Base-by-base conservation (phyloP, 2,113 vertebrate genomes). In the Rhombomys opimus region DNA sequence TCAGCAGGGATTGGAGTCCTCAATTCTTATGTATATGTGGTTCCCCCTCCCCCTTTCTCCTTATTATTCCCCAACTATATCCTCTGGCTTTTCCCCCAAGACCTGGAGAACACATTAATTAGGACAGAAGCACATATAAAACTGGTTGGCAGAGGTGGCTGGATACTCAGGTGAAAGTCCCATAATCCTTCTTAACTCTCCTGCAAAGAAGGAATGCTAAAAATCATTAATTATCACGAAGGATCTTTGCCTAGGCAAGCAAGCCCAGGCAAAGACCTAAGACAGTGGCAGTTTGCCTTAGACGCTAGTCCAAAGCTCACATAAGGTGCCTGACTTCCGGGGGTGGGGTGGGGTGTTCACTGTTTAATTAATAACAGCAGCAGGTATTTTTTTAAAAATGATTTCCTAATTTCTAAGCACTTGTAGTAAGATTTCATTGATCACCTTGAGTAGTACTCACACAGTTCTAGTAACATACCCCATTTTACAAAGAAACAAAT, bases 401-500 rank as follows among this genome's bases (percentile, higher is more conserved):
- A 87, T 87, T 78, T 95, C 78, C 35, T 59, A 92, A 92, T 61
- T 84, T 94, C 27, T n/a, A 94, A 75, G 38, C 27, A 84, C 63
- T 59, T 50, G 3, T 38, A 82, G 2, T 46, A 87, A 95, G 20
- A 85, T 81, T 65, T 17, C 7, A 18, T 52, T 11, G 88, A 94
- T 95, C 41, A 52, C 14, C 7, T 87, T 17, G 65, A 46, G 14
- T 5, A 85, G 82, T 85, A 54, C 23, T 92, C 67, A 87, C 72
- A 41, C 13, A 68, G 59, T 54, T 12, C 30, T 86, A 54, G 14
- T 85, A 59, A 89, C 35, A 23, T 77, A 87, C 13, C 11, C 14
- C 50, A 32, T 92, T 91, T 91, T 65, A 65, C 25, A 96, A 75
- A 41, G 75, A 85, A 89, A 75, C 23, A 89, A 96, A 91, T 61